A percentile compares a stretch with the other conserved stretches of the same genome.
Evolutionary conservation across 2,797 vertebrate species (phyloP).

Genomic region (Muscicapa striata): DNA sequence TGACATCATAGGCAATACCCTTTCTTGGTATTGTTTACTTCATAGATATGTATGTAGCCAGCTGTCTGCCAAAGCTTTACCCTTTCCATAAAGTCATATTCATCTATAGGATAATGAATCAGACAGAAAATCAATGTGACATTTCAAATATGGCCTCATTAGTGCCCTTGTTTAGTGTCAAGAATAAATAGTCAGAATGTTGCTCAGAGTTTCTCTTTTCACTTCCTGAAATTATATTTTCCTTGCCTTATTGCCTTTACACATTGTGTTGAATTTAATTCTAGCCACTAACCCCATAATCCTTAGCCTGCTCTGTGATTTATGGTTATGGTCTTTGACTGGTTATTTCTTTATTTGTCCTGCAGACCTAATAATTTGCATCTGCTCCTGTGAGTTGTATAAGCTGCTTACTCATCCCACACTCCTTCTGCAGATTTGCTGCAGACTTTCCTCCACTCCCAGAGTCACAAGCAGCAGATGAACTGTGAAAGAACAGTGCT

Average conservation of each 20-base stretch:
- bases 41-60: not conserved
- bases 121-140: not conserved
- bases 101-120: constrained; percentile 39
- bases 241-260: not conserved
- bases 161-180: constrained; percentile 40
- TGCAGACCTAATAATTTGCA: not conserved
- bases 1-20: not conserved
- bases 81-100: constrained; percentile 18
- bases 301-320: not conserved
- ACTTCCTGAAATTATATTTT: not conserved
- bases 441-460: not conserved
- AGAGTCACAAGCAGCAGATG: not conserved
- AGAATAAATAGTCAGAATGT: not conserved
- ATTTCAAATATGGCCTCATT: constrained; percentile 46
- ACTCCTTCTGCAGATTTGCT: not conserved
- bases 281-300: not conserved
- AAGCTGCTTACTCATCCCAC: not conserved
- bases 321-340: not conserved
- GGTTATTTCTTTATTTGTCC: not conserved
- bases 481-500: not conserved
- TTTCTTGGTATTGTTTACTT: not conserved
- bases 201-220: not conserved
- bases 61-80: not conserved
- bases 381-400: not conserved
- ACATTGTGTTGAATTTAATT: not conserved